A percentile compares a stretch with the other conserved stretches of the same genome.
These are phyloP conservation scores for Drosophila longiperda DNA, from an alignment of 2,888 invertebrate genomes.

Conservation along the genomic window DNA sequence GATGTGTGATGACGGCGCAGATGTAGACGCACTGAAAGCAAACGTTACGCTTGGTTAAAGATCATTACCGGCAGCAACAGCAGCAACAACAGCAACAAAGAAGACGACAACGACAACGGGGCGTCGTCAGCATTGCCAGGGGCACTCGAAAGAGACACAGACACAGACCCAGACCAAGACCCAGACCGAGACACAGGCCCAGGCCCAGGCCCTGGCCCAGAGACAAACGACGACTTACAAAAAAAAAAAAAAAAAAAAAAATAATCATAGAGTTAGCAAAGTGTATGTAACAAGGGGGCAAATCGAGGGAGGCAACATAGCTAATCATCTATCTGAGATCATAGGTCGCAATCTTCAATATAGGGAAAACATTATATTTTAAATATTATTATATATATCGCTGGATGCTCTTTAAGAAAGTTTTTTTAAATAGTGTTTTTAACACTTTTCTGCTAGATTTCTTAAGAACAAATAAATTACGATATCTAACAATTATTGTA, in stretches of 20 bases:
- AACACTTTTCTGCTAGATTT: too few species aligned
- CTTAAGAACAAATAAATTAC: too few species aligned
- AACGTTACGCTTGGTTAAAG: slow-evolving; percentile 82
- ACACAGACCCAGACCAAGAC: slow-evolving; percentile 20
- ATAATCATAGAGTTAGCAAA: slow-evolving; percentile 3
- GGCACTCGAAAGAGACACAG: slow-evolving; percentile 54
- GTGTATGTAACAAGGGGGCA: slow-evolving; percentile 2
- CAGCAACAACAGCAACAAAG: slow-evolving; percentile 29
- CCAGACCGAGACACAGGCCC: slow-evolving; percentile 29
- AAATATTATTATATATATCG: background rate
- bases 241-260: slow-evolving; percentile 1
- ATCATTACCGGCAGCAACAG: slow-evolving; percentile 80
- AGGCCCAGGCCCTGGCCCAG: slow-evolving; percentile 17
- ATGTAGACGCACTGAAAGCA: slow-evolving; percentile 82
- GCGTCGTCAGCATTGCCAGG: slow-evolving; percentile 57
- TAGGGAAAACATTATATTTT: background rate
- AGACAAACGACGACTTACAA: slow-evolving; percentile 16
- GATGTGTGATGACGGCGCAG: slow-evolving; percentile 80
- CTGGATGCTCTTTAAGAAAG: too few species aligned
- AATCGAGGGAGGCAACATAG: background rate
- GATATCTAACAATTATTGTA: too few species aligned
- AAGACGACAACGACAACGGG: slow-evolving; percentile 45
- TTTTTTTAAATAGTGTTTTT: too few species aligned
- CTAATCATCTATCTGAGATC: background rate
- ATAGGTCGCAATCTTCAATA: background rate